Evolutionary conservation across 2,113 vertebrate species (phyloP), one percentile per base, ranked within the genome.

Genomic region (Nothocercus nigrocapillus): DNA sequence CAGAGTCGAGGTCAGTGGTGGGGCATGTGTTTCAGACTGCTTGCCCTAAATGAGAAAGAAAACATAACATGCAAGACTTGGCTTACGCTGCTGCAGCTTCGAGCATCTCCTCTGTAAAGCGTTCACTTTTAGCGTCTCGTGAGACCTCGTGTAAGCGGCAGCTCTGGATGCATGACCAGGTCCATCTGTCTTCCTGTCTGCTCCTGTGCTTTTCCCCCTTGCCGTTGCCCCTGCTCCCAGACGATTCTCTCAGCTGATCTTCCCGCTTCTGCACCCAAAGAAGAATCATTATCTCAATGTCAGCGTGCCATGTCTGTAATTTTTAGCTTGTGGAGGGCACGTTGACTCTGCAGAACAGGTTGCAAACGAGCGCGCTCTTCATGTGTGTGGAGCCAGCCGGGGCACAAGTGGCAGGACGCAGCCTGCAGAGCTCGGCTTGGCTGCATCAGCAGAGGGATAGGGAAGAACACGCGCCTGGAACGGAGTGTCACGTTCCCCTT

Each of bases 21-120:
- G 94, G 92, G 44, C 95, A 74, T 69, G 68, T 64, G 68, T 62
- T 93, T 89, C 84, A 88, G 85, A 92, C 40, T 78, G 75, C 82
- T 88, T 96, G 62, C 66, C 83, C 67, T 89, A 59, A 82, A 85
- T 94, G 63, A 64, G 86, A 77, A 94, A 84, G 76, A 79, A 95
- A 95, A 86, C 28, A 20, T 63, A 95, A 86, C 28, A 22, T 63
- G 54, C 79, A 92, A 66, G 79, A 36, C n/a, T 94, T 85, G 20
- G 25, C 80, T 94, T 82, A 32, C 1, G 1, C 82, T 63, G 38
- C 54, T 75, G 54, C 79, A 90, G 79, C 91, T 80, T 64, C 3
- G 15, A 82, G 83, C 40, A 83, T 92, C 76, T 72, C 54, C 49
- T 40, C 88, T 73, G 75, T 90, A 90, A 94, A 92, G 91, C 24